Percentiles rank a stretch among this genome's conserved stretches.
phyloP scores from a whole-genome alignment of 1,140 invertebrate genomes.

The Panulirus ornatus region DNA sequence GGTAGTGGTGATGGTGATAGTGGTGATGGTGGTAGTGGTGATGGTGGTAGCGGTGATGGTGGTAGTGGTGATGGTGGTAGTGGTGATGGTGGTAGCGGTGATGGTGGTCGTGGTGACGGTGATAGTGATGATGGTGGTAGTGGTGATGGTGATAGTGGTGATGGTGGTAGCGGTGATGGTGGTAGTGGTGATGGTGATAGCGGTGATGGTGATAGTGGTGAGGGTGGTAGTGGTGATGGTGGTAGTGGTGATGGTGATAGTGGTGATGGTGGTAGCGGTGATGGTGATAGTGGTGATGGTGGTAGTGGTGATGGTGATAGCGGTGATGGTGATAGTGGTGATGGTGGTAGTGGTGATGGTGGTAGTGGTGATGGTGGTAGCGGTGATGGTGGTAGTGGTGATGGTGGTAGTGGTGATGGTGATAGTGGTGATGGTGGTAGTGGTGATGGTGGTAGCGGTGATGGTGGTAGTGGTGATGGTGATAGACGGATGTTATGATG shows the following conservation, averaged over 20 bases:
- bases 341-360: neutral
- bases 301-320: neutral
- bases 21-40: conserved; percentile 1
- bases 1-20: neutral
- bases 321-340: neutral
- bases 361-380: neutral
- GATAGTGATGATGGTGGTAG: neutral
- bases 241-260: neutral
- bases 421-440: neutral
- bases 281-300: neutral
- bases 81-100: neutral
- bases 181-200: neutral
- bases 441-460: neutral
- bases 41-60: neutral
- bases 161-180: neutral
- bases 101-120: conserved; percentile 1
- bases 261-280: neutral
- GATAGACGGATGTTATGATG: too few relatives aligned
- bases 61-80: neutral
- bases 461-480: conserved; percentile 12
- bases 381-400: neutral
- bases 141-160: neutral
- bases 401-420: conserved; percentile 2
- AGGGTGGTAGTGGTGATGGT: neutral
- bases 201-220: neutral